A percentile compares a stretch with the other conserved stretches of the same genome.
These are phyloP conservation scores for Neoitamus cyanurus DNA, from an alignment of 2,888 invertebrate genomes.

Conservation along the genomic window DNA sequence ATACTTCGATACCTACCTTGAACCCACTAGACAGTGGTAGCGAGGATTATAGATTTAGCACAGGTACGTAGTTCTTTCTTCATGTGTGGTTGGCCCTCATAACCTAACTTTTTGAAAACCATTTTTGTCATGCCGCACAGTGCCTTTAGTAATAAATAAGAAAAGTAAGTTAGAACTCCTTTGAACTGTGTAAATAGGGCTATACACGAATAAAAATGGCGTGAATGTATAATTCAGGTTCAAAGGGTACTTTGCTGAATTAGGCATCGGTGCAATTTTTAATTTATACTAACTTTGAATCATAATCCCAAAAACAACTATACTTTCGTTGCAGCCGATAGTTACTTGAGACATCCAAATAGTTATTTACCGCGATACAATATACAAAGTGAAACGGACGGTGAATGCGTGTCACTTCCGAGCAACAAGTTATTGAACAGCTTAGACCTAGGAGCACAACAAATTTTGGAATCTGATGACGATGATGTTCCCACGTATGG, in stretches of 20 bases:
- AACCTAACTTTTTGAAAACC: background rate
- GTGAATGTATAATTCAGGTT: background rate
- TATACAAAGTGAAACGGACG: slow-evolving; percentile 75
- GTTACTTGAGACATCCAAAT: slow-evolving; percentile 85
- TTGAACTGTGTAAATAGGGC: background rate
- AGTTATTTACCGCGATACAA: slow-evolving; percentile 81
- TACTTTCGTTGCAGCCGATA: slow-evolving; percentile 68
- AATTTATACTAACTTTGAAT: background rate
- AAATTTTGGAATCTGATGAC: slow-evolving; percentile 64
- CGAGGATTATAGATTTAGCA: slow-evolving; percentile 72
- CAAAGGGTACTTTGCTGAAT: background rate
- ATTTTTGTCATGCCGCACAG: slow-evolving; percentile 59
- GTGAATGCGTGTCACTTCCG: slow-evolving; percentile 65
- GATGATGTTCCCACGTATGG: slow-evolving; percentile 67
- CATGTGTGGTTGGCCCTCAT: background rate
- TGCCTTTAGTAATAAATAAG: slow-evolving; percentile 72
- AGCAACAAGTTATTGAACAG: slow-evolving; percentile 56
- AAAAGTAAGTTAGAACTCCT: slow-evolving; percentile 63
- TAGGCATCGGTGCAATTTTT: background rate
- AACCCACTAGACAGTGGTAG: slow-evolving; percentile 75
- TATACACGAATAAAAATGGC: background rate
- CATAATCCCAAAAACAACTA: background rate
- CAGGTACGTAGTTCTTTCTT: slow-evolving; percentile 65
- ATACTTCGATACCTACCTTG: slow-evolving; percentile 69
- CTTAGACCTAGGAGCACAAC: slow-evolving; percentile 53